A percentile compares a stretch with the other conserved stretches of the same genome.
These are phyloP conservation scores for Manis crassicaudata DNA, from an alignment of 2,797 vertebrate species.

Conservation along the genomic window DNA sequence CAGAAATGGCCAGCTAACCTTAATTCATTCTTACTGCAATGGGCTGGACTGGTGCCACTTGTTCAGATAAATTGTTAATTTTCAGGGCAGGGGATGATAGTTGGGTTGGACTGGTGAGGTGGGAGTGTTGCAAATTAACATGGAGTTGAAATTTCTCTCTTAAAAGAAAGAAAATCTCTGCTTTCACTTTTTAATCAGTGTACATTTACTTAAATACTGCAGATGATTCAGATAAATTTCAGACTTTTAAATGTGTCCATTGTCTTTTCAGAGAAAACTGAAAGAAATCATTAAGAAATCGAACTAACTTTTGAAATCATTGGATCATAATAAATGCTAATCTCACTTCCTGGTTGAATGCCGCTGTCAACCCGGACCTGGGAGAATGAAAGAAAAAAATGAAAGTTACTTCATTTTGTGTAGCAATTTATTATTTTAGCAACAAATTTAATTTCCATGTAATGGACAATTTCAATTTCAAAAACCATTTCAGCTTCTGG, in stretches of 20 bases:
- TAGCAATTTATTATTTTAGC: slow-evolving; percentile 54
- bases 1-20: neutral
- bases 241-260: neutral
- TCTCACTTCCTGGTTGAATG: slow-evolving; percentile 98
- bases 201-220: neutral
- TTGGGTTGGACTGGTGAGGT: neutral
- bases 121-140: neutral
- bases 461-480: slow-evolving; percentile 52
- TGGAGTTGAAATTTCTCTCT: neutral
- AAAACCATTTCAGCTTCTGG: slow-evolving; percentile 49
- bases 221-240: slow-evolving; percentile 14
- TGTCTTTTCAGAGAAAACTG: slow-evolving; percentile 39
- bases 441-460: slow-evolving; percentile 32
- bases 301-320: slow-evolving; percentile 98
- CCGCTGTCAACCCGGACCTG: slow-evolving; percentile 98
- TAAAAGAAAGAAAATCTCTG: slow-evolving; percentile 19
- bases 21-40: neutral
- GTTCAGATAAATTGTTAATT: neutral
- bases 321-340: slow-evolving; percentile 99
- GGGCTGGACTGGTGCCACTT: neutral
- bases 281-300: slow-evolving; percentile 55
- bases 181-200: neutral
- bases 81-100: neutral
- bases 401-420: slow-evolving; percentile 41
- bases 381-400: slow-evolving; percentile 63